phyloP scores from a whole-genome alignment of 1,140 invertebrate genomes.

The Nomia melanderi region DNA sequence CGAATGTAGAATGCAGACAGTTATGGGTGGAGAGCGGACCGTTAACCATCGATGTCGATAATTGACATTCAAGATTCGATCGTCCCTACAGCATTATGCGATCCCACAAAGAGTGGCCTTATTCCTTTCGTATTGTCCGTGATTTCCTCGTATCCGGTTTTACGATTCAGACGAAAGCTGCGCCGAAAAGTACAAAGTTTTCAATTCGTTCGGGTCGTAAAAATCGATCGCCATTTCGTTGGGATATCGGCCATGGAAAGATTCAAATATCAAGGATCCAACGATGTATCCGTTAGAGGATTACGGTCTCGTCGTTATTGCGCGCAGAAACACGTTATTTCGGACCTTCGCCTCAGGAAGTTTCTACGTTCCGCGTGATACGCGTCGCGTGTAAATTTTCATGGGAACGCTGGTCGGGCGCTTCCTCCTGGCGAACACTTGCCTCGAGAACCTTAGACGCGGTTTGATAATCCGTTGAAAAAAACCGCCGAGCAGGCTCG shows the following conservation, averaged over 20 bases:
- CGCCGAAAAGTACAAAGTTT: not conserved
- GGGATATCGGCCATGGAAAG: not conserved
- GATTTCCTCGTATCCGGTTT: slow-evolving; percentile 30
- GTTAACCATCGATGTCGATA: slow-evolving; percentile 69
- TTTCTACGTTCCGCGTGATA: too few relatives aligned
- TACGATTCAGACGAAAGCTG: not conserved
- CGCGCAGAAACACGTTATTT: slow-evolving; percentile 12
- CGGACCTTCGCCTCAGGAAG: not conserved
- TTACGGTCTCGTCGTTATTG: slow-evolving; percentile 44
- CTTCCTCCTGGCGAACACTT: not conserved
- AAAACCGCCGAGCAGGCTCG: not conserved
- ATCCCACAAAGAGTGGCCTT: slow-evolving; percentile 51
- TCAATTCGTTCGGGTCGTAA: not conserved
- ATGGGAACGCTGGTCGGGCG: not conserved
- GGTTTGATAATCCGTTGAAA: slow-evolving; percentile 3
- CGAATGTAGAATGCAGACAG: slow-evolving; percentile 56
- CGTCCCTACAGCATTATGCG: slow-evolving; percentile 48
- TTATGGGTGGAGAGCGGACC: slow-evolving; percentile 64
- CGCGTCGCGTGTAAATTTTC: not conserved
- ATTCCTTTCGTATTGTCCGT: slow-evolving; percentile 16
- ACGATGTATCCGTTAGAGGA: slow-evolving; percentile 31
- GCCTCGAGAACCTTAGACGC: not conserved
- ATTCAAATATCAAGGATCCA: too few relatives aligned
- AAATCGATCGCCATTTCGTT: not conserved
- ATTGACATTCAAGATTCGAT: slow-evolving; percentile 56